Evolutionary conservation across 2,797 vertebrate genomes (phyloP).

Genomic region (Epinephelus coioides): DNA sequence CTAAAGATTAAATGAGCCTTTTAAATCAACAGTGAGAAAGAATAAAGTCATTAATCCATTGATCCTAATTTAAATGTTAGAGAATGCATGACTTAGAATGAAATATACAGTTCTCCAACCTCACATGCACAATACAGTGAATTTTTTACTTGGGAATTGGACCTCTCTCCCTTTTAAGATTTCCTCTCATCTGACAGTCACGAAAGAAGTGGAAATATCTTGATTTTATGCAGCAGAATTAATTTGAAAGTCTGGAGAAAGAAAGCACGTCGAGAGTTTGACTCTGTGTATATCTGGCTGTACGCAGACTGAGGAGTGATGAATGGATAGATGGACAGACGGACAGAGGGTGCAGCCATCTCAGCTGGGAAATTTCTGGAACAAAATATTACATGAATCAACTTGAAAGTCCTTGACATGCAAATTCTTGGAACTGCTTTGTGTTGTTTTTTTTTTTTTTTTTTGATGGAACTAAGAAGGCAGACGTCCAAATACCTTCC

Average conservation of each 20-base stretch:
- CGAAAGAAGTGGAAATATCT: background rate
- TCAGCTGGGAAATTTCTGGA: constrained; percentile 25
- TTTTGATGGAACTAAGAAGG: background rate
- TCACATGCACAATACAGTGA: no score
- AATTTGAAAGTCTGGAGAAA: background rate
- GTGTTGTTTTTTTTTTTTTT: background rate
- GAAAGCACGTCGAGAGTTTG: constrained; percentile 8
- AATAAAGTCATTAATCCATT: no score
- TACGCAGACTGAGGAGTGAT: background rate
- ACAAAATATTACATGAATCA: constrained; percentile 21
- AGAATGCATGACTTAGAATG: no score
- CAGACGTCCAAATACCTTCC: constrained; percentile 10
- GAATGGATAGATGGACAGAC: background rate
- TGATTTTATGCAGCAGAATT: background rate
- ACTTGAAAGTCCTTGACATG: constrained; percentile 20
- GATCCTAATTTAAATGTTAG: no score
- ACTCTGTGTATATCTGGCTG: constrained; percentile 10
- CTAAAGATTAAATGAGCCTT: no score
- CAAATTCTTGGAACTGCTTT: constrained; percentile 2
- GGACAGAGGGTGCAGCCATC: background rate
- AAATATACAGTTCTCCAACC: no score
- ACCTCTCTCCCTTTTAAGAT: no score
- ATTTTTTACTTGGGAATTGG: no score
- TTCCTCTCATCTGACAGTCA: background rate
- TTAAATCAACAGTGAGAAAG: no score